Conservation (phyloP, 2,888 invertebrate genomes). For the Cremastinae sp. region DNA sequence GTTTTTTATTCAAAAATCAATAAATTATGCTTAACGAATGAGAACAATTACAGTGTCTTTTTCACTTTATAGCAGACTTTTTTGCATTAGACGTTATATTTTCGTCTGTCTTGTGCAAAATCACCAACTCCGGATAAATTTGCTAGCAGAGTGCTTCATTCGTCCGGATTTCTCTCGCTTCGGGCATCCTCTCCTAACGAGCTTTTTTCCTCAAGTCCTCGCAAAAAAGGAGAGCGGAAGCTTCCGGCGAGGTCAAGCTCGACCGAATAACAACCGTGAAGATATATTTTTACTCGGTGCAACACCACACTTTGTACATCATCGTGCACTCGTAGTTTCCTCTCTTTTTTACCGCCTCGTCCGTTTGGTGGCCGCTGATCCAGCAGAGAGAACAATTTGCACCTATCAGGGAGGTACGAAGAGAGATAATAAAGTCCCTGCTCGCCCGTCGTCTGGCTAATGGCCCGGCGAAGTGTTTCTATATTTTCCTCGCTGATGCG, state of each 20-base stretch:
- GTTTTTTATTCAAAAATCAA: too few relatives aligned
- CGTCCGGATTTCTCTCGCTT: slow-evolving; percentile 29
- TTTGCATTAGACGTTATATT: too few relatives aligned
- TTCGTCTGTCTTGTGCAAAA: too few relatives aligned
- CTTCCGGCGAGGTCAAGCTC: slow-evolving; percentile 47
- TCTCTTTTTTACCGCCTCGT: slow-evolving; percentile 28
- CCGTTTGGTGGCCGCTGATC: slow-evolving; percentile 31
- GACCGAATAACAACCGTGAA: slow-evolving; percentile 60
- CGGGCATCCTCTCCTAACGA: slow-evolving; percentile 54
- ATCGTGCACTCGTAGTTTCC: slow-evolving; percentile 10
- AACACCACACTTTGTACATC: slow-evolving; percentile 10
- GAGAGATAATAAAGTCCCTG: slow-evolving; percentile 26
- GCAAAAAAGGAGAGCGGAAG: slow-evolving; percentile 25
- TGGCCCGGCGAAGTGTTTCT: slow-evolving; percentile 25
- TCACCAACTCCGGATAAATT: too few relatives aligned
- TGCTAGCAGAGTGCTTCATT: slow-evolving; percentile 32
- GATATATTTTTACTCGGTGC: slow-evolving; percentile 14
- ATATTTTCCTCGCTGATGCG: background rate
- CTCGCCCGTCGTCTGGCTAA: slow-evolving; percentile 36
- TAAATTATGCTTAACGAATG: too few relatives aligned
- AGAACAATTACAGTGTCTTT: too few relatives aligned
- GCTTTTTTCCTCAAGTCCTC: slow-evolving; percentile 49
- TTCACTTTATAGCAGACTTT: too few relatives aligned
- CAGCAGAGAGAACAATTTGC: slow-evolving; percentile 49
- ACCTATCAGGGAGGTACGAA: slow-evolving; percentile 42